Evolutionary conservation across 1,140 invertebrate species (phyloP), one percentile per base, ranked within the genome.

Genomic region (honey bee (Apis mellifera)): DNA sequence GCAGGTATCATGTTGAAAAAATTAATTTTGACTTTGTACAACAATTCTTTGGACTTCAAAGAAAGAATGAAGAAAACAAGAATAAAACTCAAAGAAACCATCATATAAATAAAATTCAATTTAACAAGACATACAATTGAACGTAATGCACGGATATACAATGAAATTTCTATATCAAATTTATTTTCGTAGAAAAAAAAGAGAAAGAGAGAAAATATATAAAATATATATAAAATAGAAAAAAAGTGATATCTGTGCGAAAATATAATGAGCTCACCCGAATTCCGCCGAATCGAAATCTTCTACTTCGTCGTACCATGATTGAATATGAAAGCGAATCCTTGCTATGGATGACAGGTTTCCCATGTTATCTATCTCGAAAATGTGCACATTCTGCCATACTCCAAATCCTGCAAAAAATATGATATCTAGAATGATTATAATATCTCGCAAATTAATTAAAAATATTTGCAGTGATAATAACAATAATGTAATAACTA

Each of bases 311-410:
- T 91, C 82, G 69, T 90, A 85, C 90, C 90, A 91, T 48, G 88
- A 89, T 83, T 86, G 78, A 78, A 92, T 80, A 78, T 92, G 90
- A 72, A 88, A 85, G 83, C 80, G 78, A 83, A 92, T 90, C 73
- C 89, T 86, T 42, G 83, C 66, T 12, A 55, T 42, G 55, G 70
- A 71, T 21, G 83, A 85, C 42, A 32, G 23, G 59, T 80, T 81
- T 62, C 74, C 83, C 54, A 86, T 21, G 68, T 19, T 62, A 42
- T 88, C 85, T 72, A 90, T 69, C 52, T 89, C 73, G 57, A 90
- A 74, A 54, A 78, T 76, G 66, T 91, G 85, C 60, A 92, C 86
- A 65, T 90, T 90, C 82, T 92, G 91, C 85, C 88, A 87, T 23
- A 92, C 91, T 1, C 42, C 19, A 68, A 92, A 92, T 55, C 86